phyloP scores from a whole-genome alignment of 1,140 invertebrate species.

The Drosophila ficusphila region DNA sequence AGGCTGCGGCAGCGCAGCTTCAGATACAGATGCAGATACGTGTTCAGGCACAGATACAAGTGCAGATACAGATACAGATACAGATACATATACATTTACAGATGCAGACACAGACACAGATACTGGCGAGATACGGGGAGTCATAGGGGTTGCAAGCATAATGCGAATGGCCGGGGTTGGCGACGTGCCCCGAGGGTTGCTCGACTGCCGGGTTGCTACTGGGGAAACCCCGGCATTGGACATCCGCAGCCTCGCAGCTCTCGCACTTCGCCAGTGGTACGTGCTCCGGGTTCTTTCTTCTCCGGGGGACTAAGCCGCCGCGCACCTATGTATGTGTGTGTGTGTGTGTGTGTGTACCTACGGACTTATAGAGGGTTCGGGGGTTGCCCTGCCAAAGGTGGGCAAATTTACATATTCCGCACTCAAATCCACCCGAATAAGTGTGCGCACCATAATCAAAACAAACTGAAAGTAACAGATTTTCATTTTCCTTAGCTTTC shows the following conservation, averaged over 20 bases:
- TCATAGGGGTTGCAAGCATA: conserved; percentile 50
- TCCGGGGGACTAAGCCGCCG: conserved; percentile 15
- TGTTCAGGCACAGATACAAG: not conserved
- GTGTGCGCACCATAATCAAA: conserved; percentile 36
- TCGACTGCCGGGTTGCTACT: conserved; percentile 65
- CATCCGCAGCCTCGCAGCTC: conserved; percentile 37
- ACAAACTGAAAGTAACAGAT: conserved; percentile 46
- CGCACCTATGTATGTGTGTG: conserved; percentile 11
- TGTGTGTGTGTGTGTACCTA: too few species aligned
- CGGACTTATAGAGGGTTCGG: conserved; percentile 9
- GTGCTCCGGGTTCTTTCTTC: conserved; percentile 67
- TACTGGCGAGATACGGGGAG: conserved; percentile 6
- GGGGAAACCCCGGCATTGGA: conserved; percentile 74
- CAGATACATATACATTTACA: conserved; percentile 2
- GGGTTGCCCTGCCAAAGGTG: not conserved
- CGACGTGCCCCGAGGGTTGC: conserved; percentile 76
- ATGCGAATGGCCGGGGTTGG: conserved; percentile 69
- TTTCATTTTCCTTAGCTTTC: conserved; percentile 21
- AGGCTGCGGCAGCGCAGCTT: conserved; percentile 77
- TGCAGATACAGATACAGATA: conserved; percentile 10
- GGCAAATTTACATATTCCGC: conserved; percentile 33
- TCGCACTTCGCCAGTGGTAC: conserved; percentile 73
- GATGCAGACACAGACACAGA: conserved; percentile 11
- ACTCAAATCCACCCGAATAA: not conserved
- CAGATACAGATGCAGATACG: conserved; percentile 38